Base-by-base conservation (phyloP, 2,888 invertebrate species). In the Nephrocerus scutellatus region DNA sequence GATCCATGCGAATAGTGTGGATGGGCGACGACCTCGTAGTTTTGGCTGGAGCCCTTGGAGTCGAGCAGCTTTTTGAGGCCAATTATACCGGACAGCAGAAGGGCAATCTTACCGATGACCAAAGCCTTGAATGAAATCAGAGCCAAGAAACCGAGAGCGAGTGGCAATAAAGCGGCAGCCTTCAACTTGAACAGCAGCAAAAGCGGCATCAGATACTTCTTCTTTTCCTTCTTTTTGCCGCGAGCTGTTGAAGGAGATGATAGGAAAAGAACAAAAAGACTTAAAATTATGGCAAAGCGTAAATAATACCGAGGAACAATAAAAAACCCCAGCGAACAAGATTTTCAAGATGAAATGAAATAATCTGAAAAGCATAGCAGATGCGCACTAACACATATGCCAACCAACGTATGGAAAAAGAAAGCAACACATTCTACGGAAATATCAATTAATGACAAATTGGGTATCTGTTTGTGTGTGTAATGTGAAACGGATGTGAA, bases 121-220 rank as follows among this genome's bases (percentile, higher is more conserved):
- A 89, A 74, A 46, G 88, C 88, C 74, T 89, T 88, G 74, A 88
- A 77, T 26, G 87, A 85, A 30, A 87, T 74, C 47, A 88, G 73
- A 37, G 85, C 87, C 55, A 88, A 77, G 52, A 73, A 75, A 51
- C 82, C 88, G 41, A 88, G 75, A 56, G 82, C 80, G 50, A 88
- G 70, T 20, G 87, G 87, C 54, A 85, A 78, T 47, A 88, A 72
- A 20, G 82, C 79, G 49, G 84, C 84, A 41, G 78, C 80, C 72
- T 88, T 88, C 63, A 88, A 69, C 60, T 85, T 84, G 60, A 87
- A 72, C 40, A 88, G 76, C 56, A 85, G 72, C 53, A 86, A 72
- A 63, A 87, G 74, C 28, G 84, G 82, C 62, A 82, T 63, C 55
- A 86, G 77, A 56, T 80, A 78, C 73, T 84, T 84, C 67, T 82